Conservation (phyloP, 2,113 vertebrate species). For the Cyprinodon tularosa region DNA sequence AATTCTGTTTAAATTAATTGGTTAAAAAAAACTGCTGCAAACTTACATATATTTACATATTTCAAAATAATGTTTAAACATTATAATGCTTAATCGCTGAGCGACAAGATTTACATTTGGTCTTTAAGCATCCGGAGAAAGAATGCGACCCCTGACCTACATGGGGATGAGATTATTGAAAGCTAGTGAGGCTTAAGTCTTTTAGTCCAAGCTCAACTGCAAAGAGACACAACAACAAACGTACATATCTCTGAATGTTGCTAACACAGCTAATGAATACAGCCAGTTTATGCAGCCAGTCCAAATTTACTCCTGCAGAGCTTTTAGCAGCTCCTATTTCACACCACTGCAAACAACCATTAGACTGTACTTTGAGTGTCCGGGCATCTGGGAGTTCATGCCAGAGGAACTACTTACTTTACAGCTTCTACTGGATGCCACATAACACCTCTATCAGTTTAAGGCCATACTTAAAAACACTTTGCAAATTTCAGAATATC, state of each 20-base stretch:
- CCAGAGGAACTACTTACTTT: conserved; percentile 39
- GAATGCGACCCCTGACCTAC: conserved; percentile 67
- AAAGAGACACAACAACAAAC: conserved; percentile 43
- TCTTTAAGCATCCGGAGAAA: conserved; percentile 32
- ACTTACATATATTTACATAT: neutral
- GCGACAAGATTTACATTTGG: neutral
- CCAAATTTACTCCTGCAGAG: conserved; percentile 16
- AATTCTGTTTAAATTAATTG: too few species aligned
- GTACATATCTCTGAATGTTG: conserved; percentile 1
- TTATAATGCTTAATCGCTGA: too few species aligned
- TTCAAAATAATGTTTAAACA: neutral
- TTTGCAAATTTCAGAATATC: conserved; percentile 52
- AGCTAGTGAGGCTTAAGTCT: conserved; percentile 56
- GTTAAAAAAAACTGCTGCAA: neutral
- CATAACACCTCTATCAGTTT: conserved; percentile 56
- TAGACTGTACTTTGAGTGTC: conserved; percentile 23
- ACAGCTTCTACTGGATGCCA: conserved; percentile 48
- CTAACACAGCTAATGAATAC: conserved; percentile 29
- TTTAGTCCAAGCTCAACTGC: conserved; percentile 49
- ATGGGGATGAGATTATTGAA: conserved; percentile 70
- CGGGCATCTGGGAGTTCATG: conserved; percentile 33
- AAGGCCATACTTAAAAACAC: conserved; percentile 59
- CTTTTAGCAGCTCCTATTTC: conserved; percentile 40
- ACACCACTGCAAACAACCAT: conserved; percentile 14
- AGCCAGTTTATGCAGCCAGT: conserved; percentile 3